Conservation (phyloP, 2,797 vertebrate species). For the Acanthopagrus latus region DNA sequence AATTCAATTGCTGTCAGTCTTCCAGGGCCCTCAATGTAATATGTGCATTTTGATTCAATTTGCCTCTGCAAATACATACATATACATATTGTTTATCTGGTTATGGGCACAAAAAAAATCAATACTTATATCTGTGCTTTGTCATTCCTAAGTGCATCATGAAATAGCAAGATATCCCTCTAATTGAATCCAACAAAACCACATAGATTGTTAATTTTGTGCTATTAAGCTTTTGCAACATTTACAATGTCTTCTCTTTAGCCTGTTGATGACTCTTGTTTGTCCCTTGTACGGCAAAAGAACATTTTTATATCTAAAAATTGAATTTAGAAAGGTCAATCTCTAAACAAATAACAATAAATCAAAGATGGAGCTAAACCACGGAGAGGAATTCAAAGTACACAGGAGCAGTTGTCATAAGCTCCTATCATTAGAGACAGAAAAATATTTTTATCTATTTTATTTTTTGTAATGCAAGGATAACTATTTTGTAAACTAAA, state of each 20-base stretch:
- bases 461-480: not conserved
- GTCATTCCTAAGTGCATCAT: conserved; percentile 99
- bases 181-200: conserved; percentile 96
- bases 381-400: conserved; percentile 55
- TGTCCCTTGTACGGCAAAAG: conserved; percentile 92
- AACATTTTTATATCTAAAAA: conserved; percentile 94
- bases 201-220: conserved; percentile 95
- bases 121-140: conserved; percentile 97
- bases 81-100: conserved; percentile 99
- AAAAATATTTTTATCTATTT: not conserved
- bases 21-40: conserved; percentile 92
- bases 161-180: conserved; percentile 93
- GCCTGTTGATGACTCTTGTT: conserved; percentile 92
- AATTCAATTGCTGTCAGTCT: conserved; percentile 99
- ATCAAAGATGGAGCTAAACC: conserved; percentile 77
- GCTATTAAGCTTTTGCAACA: conserved; percentile 93
- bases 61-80: conserved; percentile 94
- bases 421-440: conserved; percentile 13
- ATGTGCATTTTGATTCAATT: conserved; percentile 99
- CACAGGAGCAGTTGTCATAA: conserved; percentile 34
- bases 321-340: conserved; percentile 98
- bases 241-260: conserved; percentile 88
- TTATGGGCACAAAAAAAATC: conserved; percentile 94
- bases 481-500: conserved; percentile 2
- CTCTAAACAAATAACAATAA: conserved; percentile 89